Evolutionary conservation across 2,888 invertebrate genomes (phyloP).

Genomic region (Microchrysa polita): DNA sequence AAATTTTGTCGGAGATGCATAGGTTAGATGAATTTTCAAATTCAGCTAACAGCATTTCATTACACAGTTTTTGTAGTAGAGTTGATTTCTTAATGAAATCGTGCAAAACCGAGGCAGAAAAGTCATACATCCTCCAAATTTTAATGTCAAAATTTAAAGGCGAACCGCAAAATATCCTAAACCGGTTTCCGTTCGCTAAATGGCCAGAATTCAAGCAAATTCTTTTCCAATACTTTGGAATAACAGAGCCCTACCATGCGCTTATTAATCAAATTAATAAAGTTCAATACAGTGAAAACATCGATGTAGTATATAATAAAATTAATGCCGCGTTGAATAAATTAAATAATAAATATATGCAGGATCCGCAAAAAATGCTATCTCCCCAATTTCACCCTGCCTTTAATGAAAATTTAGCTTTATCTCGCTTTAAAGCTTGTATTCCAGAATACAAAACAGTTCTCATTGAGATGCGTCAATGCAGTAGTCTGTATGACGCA

Average conservation of each 20-base stretch:
- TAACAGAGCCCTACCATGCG: conserved; percentile 18
- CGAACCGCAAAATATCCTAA: conserved; percentile 5
- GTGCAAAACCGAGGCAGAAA: not conserved
- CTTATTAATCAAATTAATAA: conserved; percentile 16
- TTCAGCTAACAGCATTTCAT: not conserved
- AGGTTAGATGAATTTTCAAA: conserved; percentile 22
- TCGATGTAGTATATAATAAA: not conserved
- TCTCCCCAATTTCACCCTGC: conserved; percentile 15
- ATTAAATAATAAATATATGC: conserved; percentile 4
- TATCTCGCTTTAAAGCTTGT: conserved; percentile 18
- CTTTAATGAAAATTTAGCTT: conserved; percentile 8
- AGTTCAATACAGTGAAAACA: conserved; percentile 1
- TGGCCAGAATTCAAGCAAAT: conserved; percentile 22
- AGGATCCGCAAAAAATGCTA: not conserved
- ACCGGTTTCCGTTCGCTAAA: conserved; percentile 2
- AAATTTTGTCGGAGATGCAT: too few relatives aligned
- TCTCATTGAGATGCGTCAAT: conserved; percentile 15
- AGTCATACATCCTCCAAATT: not conserved
- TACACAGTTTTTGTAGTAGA: conserved; percentile 7
- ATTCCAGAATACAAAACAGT: conserved; percentile 29
- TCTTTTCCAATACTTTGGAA: conserved; percentile 10
- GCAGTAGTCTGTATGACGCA: not conserved
- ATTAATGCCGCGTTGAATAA: conserved; percentile 4
- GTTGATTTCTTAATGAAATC: not conserved
- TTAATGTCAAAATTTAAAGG: conserved; percentile 13